Evolutionary conservation across 2,797 vertebrate genomes (phyloP).

Genomic region (Poeciliopsis gracilis): DNA sequence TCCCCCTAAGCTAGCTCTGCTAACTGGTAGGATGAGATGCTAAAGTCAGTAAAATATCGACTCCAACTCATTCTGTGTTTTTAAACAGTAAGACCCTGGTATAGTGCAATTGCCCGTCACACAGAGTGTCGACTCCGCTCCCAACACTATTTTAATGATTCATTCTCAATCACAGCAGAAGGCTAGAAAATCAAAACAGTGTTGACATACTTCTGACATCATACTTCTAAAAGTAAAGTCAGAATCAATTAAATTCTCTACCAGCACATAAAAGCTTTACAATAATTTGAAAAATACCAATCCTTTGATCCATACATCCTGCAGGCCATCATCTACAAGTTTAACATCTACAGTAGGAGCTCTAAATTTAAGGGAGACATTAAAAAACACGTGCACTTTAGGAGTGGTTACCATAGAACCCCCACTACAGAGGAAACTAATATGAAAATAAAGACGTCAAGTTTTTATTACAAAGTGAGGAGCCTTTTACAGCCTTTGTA

Average conservation of each 20-base stretch:
- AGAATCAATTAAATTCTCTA: background rate
- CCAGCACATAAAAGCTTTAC: background rate
- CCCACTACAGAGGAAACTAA: conserved; percentile 39
- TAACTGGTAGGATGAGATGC: background rate
- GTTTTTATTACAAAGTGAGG: conserved; percentile 42
- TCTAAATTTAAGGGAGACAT: conserved; percentile 28
- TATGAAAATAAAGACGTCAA: conserved; percentile 44
- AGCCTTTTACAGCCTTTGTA: conserved; percentile 37
- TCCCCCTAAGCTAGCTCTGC: background rate
- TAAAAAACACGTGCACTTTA: background rate
- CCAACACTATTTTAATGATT: background rate
- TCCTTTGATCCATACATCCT: conserved; percentile 32
- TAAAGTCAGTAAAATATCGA: background rate
- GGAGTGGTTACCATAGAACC: conserved; percentile 44
- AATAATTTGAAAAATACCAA: background rate
- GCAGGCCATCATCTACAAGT: conserved; percentile 58
- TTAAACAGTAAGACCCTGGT: background rate
- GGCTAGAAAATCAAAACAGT: background rate
- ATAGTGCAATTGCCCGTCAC: background rate
- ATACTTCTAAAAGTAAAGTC: background rate
- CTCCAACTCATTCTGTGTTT: background rate
- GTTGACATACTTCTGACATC: background rate
- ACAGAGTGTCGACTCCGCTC: background rate
- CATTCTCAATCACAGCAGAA: background rate
- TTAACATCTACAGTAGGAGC: conserved; percentile 57